Conservation (phyloP, 2,888 invertebrate species). For the Pollenia labialis region DNA sequence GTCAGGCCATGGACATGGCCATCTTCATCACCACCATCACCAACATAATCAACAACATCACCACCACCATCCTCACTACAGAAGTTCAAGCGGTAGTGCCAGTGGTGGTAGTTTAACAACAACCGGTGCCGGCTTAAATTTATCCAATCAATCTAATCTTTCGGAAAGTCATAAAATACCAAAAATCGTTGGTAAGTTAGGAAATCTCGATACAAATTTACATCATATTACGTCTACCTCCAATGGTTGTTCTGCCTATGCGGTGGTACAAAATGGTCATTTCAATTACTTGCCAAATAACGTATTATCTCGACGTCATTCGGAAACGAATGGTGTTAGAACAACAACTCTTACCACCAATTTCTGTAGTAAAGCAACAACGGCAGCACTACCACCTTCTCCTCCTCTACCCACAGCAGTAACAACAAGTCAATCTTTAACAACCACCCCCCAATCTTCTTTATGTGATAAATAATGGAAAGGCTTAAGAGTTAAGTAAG, state of each 20-base stretch:
- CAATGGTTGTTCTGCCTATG: constrained; percentile 74
- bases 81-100: constrained; percentile 68
- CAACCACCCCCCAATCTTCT: constrained; percentile 43
- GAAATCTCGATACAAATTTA: constrained; percentile 80
- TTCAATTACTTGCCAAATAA: constrained; percentile 76
- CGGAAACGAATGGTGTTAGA: constrained; percentile 78
- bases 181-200: constrained; percentile 84
- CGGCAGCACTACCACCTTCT: constrained; percentile 47
- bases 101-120: constrained; percentile 72
- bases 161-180: constrained; percentile 84
- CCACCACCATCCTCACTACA: constrained; percentile 39
- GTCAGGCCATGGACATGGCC: constrained; percentile 55
- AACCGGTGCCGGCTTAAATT: constrained; percentile 75
- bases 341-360: constrained; percentile 64
- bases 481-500: constrained; percentile 5
- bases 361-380: constrained; percentile 47
- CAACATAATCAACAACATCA: constrained; percentile 41
- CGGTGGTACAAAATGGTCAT: constrained; percentile 76
- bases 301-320: constrained; percentile 79
- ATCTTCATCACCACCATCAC: constrained; percentile 51
- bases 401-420: constrained; percentile 28
- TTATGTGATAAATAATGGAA: constrained; percentile 74
- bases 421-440: constrained; percentile 45
- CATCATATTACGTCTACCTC: constrained; percentile 70
- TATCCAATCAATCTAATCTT: constrained; percentile 67